A percentile compares a stretch with the other conserved stretches of the same genome.
phyloP scores from a whole-genome alignment of 2,888 invertebrate species.

The Anticlea derivata region DNA sequence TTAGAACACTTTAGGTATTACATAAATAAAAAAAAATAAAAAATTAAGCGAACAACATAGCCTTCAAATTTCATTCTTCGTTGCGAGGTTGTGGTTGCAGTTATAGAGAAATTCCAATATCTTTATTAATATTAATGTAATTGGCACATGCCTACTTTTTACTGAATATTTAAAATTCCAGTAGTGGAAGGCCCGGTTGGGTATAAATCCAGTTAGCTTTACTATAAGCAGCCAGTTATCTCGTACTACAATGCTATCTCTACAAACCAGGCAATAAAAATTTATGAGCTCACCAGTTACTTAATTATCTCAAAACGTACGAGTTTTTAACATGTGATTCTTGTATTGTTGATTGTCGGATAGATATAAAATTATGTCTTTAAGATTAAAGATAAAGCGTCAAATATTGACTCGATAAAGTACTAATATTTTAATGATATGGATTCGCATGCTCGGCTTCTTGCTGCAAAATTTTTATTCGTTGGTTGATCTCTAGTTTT shows the following conservation, averaged over 20 bases:
- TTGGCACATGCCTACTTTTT: neutral
- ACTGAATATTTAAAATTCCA: neutral
- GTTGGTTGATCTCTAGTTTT: too few relatives aligned
- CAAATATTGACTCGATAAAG: conserved; percentile 8
- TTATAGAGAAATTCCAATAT: too few relatives aligned
- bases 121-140: too few relatives aligned
- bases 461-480: too few relatives aligned
- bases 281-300: conserved; percentile 14
- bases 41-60: too few relatives aligned
- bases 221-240: conserved; percentile 1
- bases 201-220: neutral
- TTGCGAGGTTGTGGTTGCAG: too few relatives aligned
- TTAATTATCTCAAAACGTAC: conserved; percentile 23
- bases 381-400: conserved; percentile 10
- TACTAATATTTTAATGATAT: conserved; percentile 15
- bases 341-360: conserved; percentile 15
- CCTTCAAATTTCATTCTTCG: too few relatives aligned
- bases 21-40: too few relatives aligned
- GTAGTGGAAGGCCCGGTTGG: neutral
- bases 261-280: conserved; percentile 17
- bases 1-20: too few relatives aligned
- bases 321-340: conserved; percentile 22
- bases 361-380: conserved; percentile 13
- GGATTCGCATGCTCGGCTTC: neutral
- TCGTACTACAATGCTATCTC: conserved; percentile 11